Base-by-base conservation (phyloP, 1,140 invertebrate species). In the Vollenhovia emeryi region DNA sequence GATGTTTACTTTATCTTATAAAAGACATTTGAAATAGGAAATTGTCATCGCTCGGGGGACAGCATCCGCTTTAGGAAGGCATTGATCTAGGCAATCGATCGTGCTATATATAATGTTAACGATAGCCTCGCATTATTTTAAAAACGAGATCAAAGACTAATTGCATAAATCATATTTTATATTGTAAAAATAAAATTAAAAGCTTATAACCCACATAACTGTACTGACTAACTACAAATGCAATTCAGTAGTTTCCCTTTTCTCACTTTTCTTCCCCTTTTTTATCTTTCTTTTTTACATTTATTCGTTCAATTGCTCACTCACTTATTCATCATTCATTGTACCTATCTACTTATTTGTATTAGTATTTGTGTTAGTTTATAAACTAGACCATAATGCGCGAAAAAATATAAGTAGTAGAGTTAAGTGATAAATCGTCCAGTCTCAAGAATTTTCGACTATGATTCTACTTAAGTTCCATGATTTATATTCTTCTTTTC, bases 111-210 rank as follows among this genome's bases (percentile, higher is more conserved):
- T 21, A 76, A 24, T 33, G 7, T 60, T 76, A 33, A 40, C 3
- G 1, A 48, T 27, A 52, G 43, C 5, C 9, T 80, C 11, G 48
- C 18, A 1, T 43, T 43, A 27, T 11, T 40, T 50, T 13, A 69
- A 57, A 69, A 80, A 55, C 48, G 33, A 80, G 64, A 80, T 80
- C 33, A 69, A 71, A 57, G 15, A 18, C 4, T 55, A 55, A 68
- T 55, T 3, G 2, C 55, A 57, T 55, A 78, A 75, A 24, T 24
- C 8, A 5, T 36, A 27, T 52, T 11, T 52, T 36, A 50, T 21
- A 36, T 40, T 33, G 15, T 40, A 80, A 48, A 80, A 48, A 62
- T 66, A 50, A 68, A 66, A 80, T n/a, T 80, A 57, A 30, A 69
- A 69, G 24, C 11, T 55, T 69, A 13, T 13, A n/a, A 6, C 21